These are phyloP conservation scores for Aquatica leii DNA, from an alignment of 2,888 invertebrate genomes.

Conservation along the genomic window DNA sequence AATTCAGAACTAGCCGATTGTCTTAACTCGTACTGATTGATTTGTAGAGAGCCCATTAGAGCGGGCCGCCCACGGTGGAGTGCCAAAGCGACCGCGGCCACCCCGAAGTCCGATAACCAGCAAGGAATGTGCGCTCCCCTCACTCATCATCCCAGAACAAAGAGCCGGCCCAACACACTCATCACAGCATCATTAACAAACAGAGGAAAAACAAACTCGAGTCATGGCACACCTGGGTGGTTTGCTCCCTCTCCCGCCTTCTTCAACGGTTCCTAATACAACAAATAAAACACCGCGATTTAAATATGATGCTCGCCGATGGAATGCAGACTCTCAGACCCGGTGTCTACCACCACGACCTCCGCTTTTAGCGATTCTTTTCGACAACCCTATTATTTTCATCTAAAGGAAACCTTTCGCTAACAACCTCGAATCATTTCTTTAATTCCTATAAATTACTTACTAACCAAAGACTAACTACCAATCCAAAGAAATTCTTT, in stretches of 20 bases:
- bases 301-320: conserved; percentile 51
- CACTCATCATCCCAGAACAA: conserved; percentile 49
- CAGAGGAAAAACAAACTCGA: conserved; percentile 60
- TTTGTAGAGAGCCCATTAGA: conserved; percentile 54
- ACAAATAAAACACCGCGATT: conserved; percentile 51
- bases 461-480: conserved; percentile 2
- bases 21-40: conserved; percentile 50
- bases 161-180: conserved; percentile 56
- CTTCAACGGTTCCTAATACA: conserved; percentile 37
- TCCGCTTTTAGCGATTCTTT: conserved; percentile 27
- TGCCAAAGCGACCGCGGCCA: conserved; percentile 51
- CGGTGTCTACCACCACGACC: conserved; percentile 53
- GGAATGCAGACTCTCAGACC: conserved; percentile 58
- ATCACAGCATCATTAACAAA: conserved; percentile 61
- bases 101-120: conserved; percentile 56
- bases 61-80: conserved; percentile 54
- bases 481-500: conserved; percentile 5
- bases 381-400: conserved; percentile 33
- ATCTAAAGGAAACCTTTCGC: conserved; percentile 18
- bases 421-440: conserved; percentile 24
- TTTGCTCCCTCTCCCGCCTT: conserved; percentile 43
- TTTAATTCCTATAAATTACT: conserved; percentile 13
- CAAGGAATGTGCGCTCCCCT: conserved; percentile 52
- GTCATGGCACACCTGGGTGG: conserved; percentile 60
- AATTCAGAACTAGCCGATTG: conserved; percentile 31